Evolutionary conservation across 92 coral and sea anemone species (phyloP).

Genomic region (Siderastrea radians): DNA sequence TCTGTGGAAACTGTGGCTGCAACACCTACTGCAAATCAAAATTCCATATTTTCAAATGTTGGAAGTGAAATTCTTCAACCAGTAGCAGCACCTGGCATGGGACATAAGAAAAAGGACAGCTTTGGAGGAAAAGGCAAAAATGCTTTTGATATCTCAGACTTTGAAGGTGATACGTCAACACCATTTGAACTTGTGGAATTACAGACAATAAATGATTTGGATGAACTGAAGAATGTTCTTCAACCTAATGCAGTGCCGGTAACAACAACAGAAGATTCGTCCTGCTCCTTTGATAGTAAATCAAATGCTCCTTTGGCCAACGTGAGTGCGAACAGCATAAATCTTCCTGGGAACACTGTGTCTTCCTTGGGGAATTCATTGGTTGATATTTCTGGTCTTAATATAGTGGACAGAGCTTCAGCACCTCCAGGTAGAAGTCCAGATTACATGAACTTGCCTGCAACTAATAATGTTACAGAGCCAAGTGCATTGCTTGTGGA

Average conservation of each 20-base stretch:
- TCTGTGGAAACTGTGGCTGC: conserved; percentile 27
- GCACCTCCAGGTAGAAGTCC: background rate
- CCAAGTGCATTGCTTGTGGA: conserved; percentile 18
- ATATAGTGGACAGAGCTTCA: background rate
- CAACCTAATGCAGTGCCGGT: conserved; percentile 63
- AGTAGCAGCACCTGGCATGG: conserved; percentile 74
- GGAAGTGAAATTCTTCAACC: conserved; percentile 95
- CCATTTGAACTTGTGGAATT: conserved; percentile 99
- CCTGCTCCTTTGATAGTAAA: background rate
- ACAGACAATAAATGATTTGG: conserved; percentile 95
- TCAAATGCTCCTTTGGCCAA: background rate
- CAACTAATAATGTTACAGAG: conserved; percentile 1
- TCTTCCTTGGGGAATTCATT: conserved; percentile 52
- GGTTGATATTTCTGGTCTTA: conserved; percentile 67
- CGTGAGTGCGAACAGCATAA: conserved; percentile 4
- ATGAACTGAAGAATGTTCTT: conserved; percentile 91
- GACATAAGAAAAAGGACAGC: conserved; percentile 83
- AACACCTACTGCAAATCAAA: conserved; percentile 18
- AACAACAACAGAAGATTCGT: conserved; percentile 25
- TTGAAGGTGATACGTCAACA: conserved; percentile 88
- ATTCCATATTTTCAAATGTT: conserved; percentile 79
- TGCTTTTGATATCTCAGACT: conserved; percentile 92
- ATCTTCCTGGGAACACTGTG: conserved; percentile 6
- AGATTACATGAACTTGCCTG: background rate
- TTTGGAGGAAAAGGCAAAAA: conserved; percentile 75